Conservation (phyloP, 2,113 vertebrate species). For the Salvelinus namaycush region DNA sequence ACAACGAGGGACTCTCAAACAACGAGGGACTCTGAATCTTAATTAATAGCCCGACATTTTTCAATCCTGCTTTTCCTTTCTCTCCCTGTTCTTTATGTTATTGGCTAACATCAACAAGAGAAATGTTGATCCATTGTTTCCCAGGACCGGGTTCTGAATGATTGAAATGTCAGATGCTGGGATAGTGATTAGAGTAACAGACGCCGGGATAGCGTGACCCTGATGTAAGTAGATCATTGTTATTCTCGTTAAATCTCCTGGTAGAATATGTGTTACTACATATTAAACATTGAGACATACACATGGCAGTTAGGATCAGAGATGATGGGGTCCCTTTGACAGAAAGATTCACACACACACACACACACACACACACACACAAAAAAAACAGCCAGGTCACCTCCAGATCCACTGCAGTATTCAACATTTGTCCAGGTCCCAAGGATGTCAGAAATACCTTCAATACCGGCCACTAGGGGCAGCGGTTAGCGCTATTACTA, state of each 20-base stretch:
- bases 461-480: no score
- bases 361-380: background rate
- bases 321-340: constrained; percentile 18
- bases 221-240: constrained; percentile 70
- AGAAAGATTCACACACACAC: background rate
- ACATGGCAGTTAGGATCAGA: constrained; percentile 28
- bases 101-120: background rate
- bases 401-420: no score
- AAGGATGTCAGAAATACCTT: no score
- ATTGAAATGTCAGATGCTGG: no score
- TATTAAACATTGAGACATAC: constrained; percentile 59
- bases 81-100: background rate
- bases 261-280: constrained; percentile 65
- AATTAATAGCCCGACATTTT: no score
- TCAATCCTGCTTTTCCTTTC: background rate
- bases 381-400: no score
- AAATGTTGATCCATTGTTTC: constrained; percentile 41
- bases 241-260: constrained; percentile 59
- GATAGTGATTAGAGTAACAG: constrained; percentile 60
- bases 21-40: no score
- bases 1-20: no score
- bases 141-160: constrained; percentile 8
- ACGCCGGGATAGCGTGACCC: constrained; percentile 59
- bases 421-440: no score
- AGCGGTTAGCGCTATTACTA: no score